Conservation (phyloP, 2,797 vertebrate genomes). For the Centropyge bicolor region DNA sequence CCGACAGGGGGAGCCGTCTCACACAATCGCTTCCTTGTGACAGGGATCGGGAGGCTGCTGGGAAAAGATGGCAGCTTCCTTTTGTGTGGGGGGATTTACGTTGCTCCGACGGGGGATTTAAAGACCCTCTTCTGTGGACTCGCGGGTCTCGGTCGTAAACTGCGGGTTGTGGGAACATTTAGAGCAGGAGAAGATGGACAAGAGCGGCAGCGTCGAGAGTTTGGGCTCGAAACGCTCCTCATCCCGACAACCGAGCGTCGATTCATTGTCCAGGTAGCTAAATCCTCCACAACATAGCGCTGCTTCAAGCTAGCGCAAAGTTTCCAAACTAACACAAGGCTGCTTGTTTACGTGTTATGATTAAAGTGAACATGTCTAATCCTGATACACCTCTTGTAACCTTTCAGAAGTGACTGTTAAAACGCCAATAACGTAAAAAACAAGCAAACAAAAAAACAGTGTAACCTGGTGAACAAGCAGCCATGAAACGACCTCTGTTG, state of each 20-base stretch:
- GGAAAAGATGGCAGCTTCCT: constrained; percentile 88
- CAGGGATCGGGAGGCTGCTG: constrained; percentile 68
- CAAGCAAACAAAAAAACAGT: no score
- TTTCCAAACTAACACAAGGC: constrained; percentile 8
- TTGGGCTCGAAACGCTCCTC: constrained; percentile 84
- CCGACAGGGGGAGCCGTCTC: constrained; percentile 61
- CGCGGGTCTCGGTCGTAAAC: neutral
- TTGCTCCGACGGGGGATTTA: constrained; percentile 42
- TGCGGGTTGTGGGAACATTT: neutral
- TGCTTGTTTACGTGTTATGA: neutral
- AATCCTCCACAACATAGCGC: constrained; percentile 5
- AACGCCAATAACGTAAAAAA: neutral
- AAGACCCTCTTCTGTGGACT: constrained; percentile 8
- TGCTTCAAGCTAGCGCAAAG: constrained; percentile 26
- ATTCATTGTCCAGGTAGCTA: constrained; percentile 86
- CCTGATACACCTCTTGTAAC: rapidly evolving
- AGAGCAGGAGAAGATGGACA: constrained; percentile 78
- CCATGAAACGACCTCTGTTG: neutral
- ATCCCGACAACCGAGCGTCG: constrained; percentile 84
- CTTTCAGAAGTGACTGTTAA: neutral
- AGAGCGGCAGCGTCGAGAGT: constrained; percentile 83
- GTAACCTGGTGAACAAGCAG: neutral
- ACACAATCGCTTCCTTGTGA: constrained; percentile 7
- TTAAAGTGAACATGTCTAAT: neutral
- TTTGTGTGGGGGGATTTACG: constrained; percentile 66